Evolutionary conservation across 1,140 invertebrate species (phyloP), one percentile per base, ranked within the genome.

Genomic region (Brachionus manjavacas): DNA sequence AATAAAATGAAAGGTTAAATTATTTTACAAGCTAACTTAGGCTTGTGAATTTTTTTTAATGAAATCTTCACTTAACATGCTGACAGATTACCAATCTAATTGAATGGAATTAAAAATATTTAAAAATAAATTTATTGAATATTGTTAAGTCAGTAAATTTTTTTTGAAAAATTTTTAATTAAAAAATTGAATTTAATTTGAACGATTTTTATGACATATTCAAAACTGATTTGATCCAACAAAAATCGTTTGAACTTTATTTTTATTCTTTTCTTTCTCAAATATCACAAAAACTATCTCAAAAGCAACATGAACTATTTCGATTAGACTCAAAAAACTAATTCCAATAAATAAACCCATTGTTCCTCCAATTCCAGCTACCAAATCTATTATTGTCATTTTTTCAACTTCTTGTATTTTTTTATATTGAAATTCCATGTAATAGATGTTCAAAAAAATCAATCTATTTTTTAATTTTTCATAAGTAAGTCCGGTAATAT

Each of bases 361-460:
- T 4, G 79, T 81, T 23, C 79, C 79, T 41, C 79, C 79, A 35
- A 81, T 81, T 39, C 52, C 64, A 23, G 79, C 49, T 6, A 81
- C 60, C 11, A 81, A 25, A 64, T 68, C 64, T 35, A 68, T 60
- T 2, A 25, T 12, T 31, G 23, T 81, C 28, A 68, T 81, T 43
- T 64, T 81, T 31, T 64, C 79, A 16, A 81, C 79, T 81, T 81
- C 79, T 64, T 60, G n/a, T 28, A 81, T 81, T 41, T 81, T 60
- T 68, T 52, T 81, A 28, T 81, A 81, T 4, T 68, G 20, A 16
- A 81, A 68, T 39, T 81, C 79, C 11, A 11, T 64, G 12, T 64
- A 81, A 14, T 81, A 81, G 39, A 81, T 46, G 39, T 81, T 25
- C 9, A 81, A 60, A 43, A 46, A 81, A 16, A 46, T 25, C 2